A percentile compares a stretch with the other conserved stretches of the same genome.
These are phyloP conservation scores for Brenthis ino DNA, from an alignment of 2,888 invertebrate species.

Conservation along the genomic window DNA sequence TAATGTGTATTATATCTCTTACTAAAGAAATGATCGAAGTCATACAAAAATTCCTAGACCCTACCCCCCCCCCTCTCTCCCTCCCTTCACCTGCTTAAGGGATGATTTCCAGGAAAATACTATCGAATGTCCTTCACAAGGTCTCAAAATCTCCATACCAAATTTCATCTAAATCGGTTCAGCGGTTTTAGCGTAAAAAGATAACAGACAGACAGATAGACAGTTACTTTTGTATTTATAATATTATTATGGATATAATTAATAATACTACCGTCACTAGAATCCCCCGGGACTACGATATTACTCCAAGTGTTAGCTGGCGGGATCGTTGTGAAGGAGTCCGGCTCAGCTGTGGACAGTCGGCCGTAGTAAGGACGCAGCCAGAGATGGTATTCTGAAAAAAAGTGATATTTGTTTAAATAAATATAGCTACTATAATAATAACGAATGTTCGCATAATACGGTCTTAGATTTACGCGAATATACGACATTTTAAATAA, in stretches of 20 bases:
- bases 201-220: background rate
- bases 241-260: background rate
- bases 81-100: background rate
- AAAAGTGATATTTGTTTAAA: conserved; percentile 5
- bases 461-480: too few relatives aligned
- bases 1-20: too few relatives aligned
- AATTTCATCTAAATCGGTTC: too few relatives aligned
- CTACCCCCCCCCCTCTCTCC: too few relatives aligned
- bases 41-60: too few relatives aligned
- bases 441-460: background rate
- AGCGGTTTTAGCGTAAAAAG: too few relatives aligned
- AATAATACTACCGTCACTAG: conserved; percentile 64
- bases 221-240: background rate
- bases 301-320: conserved; percentile 84
- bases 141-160: too few relatives aligned
- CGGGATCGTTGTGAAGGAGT: conserved; percentile 68
- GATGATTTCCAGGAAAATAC: too few relatives aligned
- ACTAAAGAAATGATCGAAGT: too few relatives aligned
- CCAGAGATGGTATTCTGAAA: conserved; percentile 82
- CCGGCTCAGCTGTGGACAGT: conserved; percentile 59
- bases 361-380: conserved; percentile 79
- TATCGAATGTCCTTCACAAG: too few relatives aligned
- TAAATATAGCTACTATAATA: background rate
- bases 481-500: too few relatives aligned
- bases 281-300: conserved; percentile 86